Conservation (phyloP, 2,797 vertebrate genomes). For the Loriculus beryllinus region DNA sequence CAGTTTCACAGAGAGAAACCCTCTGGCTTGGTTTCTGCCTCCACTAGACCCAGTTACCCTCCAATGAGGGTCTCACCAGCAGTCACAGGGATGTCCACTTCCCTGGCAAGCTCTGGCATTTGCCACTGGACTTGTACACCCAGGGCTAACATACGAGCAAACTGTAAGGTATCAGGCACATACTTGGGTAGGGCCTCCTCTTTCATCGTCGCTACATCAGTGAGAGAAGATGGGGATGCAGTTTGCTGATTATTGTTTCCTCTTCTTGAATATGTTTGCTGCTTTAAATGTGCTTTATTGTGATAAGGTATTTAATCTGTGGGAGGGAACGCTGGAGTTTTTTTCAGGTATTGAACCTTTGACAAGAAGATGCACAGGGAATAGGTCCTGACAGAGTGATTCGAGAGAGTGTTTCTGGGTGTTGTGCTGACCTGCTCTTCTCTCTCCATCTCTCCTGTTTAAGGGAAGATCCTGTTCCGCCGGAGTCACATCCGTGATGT, state of each 20-base stretch:
- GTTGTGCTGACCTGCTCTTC: not conserved
- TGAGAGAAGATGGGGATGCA: not conserved
- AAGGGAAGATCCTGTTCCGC: constrained; percentile 97
- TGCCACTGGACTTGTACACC: not conserved
- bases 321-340: rapidly evolving
- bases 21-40: not conserved
- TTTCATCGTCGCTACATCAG: rapidly evolving
- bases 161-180: rapidly evolving
- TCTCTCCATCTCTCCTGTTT: not conserved
- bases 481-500: constrained; percentile 97
- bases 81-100: rapidly evolving
- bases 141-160: not conserved
- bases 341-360: not conserved
- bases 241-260: not conserved
- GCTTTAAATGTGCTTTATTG: not conserved
- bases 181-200: not conserved
- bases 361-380: not conserved
- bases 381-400: not conserved
- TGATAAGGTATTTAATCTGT: not conserved
- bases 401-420: not conserved
- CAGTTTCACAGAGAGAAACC: not conserved
- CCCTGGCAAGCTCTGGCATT: rapidly evolving
- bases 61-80: not conserved
- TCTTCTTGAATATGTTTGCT: not conserved
- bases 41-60: not conserved